Conservation (phyloP, 2,888 invertebrate species). For the Megalurothrips usitatus region DNA sequence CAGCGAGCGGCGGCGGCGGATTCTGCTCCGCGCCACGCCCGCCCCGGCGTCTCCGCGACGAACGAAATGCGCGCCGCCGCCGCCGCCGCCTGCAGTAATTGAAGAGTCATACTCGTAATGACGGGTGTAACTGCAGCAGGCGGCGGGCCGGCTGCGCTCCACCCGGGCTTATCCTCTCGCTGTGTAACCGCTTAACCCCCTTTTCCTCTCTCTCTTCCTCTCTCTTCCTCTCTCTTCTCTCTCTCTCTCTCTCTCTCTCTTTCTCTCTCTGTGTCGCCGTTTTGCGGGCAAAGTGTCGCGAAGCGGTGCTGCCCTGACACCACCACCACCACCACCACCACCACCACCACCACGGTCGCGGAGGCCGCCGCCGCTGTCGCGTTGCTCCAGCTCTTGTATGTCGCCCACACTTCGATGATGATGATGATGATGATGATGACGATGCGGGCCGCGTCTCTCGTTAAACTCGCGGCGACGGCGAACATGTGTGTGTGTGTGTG, state of each 20-base stretch:
- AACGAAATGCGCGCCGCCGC: no score
- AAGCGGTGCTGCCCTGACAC: no score
- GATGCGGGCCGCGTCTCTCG: no score
- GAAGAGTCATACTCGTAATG: constrained; percentile 25
- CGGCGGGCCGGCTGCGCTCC: neutral
- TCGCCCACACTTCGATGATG: no score
- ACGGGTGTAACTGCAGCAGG: constrained; percentile 1
- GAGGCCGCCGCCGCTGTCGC: no score
- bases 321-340: no score
- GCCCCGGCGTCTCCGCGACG: no score
- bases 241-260: constrained; percentile 26
- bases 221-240: neutral
- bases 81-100: neutral
- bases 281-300: neutral
- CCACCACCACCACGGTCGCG: no score
- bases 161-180: neutral
- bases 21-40: neutral
- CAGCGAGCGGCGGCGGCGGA: neutral
- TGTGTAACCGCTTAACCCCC: neutral
- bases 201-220: neutral
- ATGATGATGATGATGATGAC: no score
- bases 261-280: neutral
- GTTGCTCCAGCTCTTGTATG: no score
- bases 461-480: no score
- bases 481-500: no score